Percentiles rank a stretch among this genome's conserved stretches.
Evolutionary conservation across 2,797 vertebrate species (phyloP).

Genomic region (Microctenopoma lineatum): DNA sequence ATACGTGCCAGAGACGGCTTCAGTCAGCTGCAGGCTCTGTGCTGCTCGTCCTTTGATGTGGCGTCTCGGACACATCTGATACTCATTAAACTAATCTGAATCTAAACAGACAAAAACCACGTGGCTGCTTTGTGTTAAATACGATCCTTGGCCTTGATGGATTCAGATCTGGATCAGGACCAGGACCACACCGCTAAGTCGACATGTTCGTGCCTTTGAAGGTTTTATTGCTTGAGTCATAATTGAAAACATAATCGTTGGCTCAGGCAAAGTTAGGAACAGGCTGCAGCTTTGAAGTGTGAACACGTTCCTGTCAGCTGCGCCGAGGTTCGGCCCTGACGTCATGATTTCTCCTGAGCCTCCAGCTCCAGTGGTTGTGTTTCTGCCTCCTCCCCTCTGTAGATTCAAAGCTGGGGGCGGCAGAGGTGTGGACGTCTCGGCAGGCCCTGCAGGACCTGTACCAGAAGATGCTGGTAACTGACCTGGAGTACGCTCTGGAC

Average conservation of each 20-base stretch:
- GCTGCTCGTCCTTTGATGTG: not conserved
- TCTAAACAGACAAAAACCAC: not conserved
- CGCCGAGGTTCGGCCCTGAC: too few relatives aligned
- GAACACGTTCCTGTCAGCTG: too few relatives aligned
- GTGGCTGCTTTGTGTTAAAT: not conserved
- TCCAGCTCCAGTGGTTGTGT: too few relatives aligned
- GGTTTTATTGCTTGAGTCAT: too few relatives aligned
- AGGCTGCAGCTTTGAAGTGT: too few relatives aligned
- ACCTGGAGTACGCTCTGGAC: slow-evolving; percentile 98
- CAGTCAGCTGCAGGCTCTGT: not conserved
- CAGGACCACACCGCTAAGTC: too few relatives aligned
- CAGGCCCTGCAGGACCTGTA: slow-evolving; percentile 98
- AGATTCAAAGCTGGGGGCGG: slow-evolving; percentile 96
- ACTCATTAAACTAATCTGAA: too few relatives aligned
- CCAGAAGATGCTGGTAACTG: slow-evolving; percentile 99
- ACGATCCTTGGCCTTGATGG: not conserved
- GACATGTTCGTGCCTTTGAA: too few relatives aligned
- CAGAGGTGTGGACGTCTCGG: slow-evolving; percentile 98
- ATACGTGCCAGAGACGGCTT: not conserved
- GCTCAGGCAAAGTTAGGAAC: too few relatives aligned
- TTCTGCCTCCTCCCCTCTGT: slow-evolving; percentile 10
- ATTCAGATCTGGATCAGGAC: not conserved
- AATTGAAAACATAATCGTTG: too few relatives aligned
- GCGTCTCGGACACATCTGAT: not conserved
- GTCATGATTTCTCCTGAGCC: too few relatives aligned